phyloP scores from a whole-genome alignment of 2,888 invertebrate species.

The Aplocera efformata region DNA sequence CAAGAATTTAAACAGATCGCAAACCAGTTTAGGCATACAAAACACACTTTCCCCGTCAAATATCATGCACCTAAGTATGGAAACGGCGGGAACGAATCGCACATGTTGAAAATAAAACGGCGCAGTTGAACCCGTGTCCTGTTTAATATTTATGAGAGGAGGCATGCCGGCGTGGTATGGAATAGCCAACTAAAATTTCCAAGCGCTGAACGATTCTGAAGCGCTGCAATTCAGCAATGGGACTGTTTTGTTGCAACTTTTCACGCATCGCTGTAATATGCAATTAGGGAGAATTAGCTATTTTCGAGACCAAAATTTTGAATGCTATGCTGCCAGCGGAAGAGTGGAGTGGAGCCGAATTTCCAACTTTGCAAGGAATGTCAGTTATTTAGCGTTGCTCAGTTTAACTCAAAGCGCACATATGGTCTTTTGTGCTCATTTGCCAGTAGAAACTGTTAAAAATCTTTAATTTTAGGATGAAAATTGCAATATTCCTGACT shows the following conservation, averaged over 20 bases:
- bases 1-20: conserved; percentile 10
- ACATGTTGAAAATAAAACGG: conserved; percentile 49
- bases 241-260: conserved; percentile 46
- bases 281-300: conserved; percentile 8
- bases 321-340: too few species aligned
- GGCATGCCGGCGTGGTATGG: conserved; percentile 33
- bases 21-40: conserved; percentile 15
- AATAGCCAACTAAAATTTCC: conserved; percentile 51
- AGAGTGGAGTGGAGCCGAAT: conserved; percentile 1
- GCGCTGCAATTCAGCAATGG: conserved; percentile 29
- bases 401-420: conserved; percentile 2
- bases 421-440: conserved; percentile 13
- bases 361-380: conserved; percentile 13
- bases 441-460: conserved; percentile 8
- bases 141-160: conserved; percentile 56
- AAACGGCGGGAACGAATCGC: conserved; percentile 38
- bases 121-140: conserved; percentile 42
- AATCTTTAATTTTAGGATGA: too few species aligned
- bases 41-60: conserved; percentile 25
- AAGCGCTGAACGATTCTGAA: conserved; percentile 45
- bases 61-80: conserved; percentile 33
- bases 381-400: conserved; percentile 1
- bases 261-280: conserved; percentile 32
- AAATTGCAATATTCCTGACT: too few species aligned
- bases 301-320: too few species aligned